phyloP scores from a whole-genome alignment of 2,113 vertebrate species.

The Pelvicachromis taeniatus region DNA sequence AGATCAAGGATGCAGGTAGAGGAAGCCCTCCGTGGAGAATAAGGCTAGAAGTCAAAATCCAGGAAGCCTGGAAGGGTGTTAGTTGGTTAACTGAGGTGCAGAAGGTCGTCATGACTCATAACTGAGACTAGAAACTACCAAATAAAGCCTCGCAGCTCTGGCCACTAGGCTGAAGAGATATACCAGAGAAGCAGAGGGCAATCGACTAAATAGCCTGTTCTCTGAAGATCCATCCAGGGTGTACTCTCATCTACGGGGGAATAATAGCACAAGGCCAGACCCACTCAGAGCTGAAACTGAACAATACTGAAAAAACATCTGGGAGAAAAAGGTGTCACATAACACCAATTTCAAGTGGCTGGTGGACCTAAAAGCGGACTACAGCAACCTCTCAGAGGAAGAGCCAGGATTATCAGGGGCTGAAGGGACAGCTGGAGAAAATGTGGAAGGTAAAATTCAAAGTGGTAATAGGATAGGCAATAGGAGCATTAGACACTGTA shows the following conservation, averaged over 20 bases:
- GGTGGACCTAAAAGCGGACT: background rate
- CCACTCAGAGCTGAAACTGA: background rate
- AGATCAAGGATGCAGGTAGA: background rate
- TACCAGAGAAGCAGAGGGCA: background rate
- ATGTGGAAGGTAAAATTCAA: background rate
- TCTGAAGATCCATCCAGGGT: background rate
- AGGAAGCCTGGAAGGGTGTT: background rate
- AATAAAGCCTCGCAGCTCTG: background rate
- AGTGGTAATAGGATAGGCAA: background rate
- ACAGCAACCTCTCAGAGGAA: background rate
- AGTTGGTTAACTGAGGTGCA: background rate
- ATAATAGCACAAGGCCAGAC: background rate
- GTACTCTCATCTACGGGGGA: fast-evolving
- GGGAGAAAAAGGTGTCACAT: background rate
- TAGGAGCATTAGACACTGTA: background rate
- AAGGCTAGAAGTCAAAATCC: background rate
- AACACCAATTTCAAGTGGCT: background rate
- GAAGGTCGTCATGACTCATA: background rate
- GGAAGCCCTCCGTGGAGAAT: background rate
- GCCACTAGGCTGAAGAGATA: background rate
- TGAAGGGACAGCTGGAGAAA: background rate
- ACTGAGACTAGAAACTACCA: background rate
- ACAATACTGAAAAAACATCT: background rate
- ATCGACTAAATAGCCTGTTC: background rate
- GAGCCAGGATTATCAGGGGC: background rate